phyloP scores from a whole-genome alignment of 2,888 invertebrate species.

The Ditula angustiorana region DNA sequence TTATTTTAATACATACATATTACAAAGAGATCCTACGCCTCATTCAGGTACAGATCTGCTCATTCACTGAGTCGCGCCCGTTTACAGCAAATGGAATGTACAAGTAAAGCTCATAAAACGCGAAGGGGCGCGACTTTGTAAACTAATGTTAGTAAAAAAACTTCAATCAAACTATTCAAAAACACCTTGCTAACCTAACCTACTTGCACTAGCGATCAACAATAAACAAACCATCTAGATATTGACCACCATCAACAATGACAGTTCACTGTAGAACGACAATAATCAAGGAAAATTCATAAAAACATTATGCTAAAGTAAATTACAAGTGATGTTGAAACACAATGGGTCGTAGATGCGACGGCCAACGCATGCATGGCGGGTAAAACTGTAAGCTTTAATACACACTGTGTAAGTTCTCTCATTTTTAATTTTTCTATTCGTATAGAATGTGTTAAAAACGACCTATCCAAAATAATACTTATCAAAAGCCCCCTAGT shows the following conservation, averaged over 20 bases:
- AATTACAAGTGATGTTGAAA: conserved; percentile 36
- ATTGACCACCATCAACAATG: conserved; percentile 1
- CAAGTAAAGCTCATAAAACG: too few relatives aligned
- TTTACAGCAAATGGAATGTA: too few relatives aligned
- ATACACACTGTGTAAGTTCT: conserved; percentile 65
- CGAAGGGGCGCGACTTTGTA: too few relatives aligned
- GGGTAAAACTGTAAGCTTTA: conserved; percentile 71
- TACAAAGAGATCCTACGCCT: too few relatives aligned
- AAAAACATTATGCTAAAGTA: conserved; percentile 20
- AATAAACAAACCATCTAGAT: conserved; percentile 27
- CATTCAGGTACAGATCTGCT: too few relatives aligned
- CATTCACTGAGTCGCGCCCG: too few relatives aligned
- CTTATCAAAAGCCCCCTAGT: too few relatives aligned
- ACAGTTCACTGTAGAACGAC: neutral
- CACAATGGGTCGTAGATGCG: conserved; percentile 7
- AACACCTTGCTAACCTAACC: neutral
- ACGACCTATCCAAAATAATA: neutral
- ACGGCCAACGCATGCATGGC: conserved; percentile 65
- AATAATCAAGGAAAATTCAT: conserved; percentile 1
- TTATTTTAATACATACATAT: too few relatives aligned
- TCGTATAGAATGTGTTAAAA: neutral
- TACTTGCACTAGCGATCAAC: conserved; percentile 1
- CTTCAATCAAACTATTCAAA: neutral
- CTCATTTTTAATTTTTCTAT: neutral
- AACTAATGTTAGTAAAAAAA: too few relatives aligned